phyloP scores from a whole-genome alignment of 2,888 invertebrate genomes.

The Meteorus colon region DNA sequence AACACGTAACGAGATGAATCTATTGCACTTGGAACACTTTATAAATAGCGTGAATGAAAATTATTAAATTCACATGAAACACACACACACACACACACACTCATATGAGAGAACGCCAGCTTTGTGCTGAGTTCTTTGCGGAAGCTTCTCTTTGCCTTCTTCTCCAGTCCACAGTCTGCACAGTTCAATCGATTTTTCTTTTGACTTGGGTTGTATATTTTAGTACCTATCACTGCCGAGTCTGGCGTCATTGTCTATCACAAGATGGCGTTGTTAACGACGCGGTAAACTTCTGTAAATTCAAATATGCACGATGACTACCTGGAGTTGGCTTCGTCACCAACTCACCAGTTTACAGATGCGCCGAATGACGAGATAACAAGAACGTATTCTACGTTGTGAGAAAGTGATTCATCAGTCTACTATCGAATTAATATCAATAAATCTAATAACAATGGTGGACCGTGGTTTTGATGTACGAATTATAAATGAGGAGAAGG shows the following conservation, averaged over 20 bases:
- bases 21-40: conserved; percentile 33
- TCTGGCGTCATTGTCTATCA: too few relatives aligned
- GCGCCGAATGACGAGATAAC: too few relatives aligned
- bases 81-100: neutral
- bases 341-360: too few relatives aligned
- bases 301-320: too few relatives aligned
- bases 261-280: neutral
- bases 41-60: neutral
- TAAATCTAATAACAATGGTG: conserved; percentile 53
- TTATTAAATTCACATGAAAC: neutral
- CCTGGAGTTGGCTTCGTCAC: too few relatives aligned
- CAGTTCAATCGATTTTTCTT: neutral
- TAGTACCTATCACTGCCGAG: neutral
- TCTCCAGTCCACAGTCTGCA: neutral
- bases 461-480: conserved; percentile 59
- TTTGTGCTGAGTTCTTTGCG: conserved; percentile 52
- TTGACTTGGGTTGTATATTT: neutral
- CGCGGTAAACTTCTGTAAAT: too few relatives aligned
- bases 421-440: conserved; percentile 33
- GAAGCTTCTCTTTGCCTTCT: conserved; percentile 47
- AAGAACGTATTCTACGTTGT: too few relatives aligned
- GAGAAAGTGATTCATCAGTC: too few relatives aligned
- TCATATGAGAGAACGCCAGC: conserved; percentile 12
- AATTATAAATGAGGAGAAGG: conserved; percentile 63
- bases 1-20: conserved; percentile 38